A percentile compares a stretch with the other conserved stretches of the same genome.
phyloP scores from a whole-genome alignment of 1,140 invertebrate species.

The Leptinotarsa undecemlineata region DNA sequence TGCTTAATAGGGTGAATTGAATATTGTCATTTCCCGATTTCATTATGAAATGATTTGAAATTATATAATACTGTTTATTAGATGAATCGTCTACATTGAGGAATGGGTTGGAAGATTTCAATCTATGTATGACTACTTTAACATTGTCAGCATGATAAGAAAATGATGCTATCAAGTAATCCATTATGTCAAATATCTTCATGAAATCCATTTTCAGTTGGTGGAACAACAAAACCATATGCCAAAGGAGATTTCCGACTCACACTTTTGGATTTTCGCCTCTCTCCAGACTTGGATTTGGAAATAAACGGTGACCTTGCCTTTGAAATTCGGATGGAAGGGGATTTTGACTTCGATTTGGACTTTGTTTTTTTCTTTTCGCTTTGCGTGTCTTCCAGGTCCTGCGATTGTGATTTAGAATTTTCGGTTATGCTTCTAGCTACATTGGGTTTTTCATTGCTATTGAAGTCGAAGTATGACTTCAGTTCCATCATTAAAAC shows the following conservation, averaged over 20 bases:
- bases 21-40: too few relatives aligned
- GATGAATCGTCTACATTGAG: not conserved
- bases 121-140: not conserved
- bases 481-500: constrained; percentile 57
- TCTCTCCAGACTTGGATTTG: constrained; percentile 3
- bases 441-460: constrained; percentile 66
- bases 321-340: not conserved
- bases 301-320: constrained; percentile 15
- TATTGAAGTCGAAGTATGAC: constrained; percentile 76
- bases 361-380: not conserved
- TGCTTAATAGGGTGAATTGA: too few relatives aligned
- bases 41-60: too few relatives aligned
- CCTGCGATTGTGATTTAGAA: not conserved
- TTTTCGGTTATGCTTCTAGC: not conserved
- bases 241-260: not conserved
- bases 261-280: not conserved
- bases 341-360: constrained; percentile 12
- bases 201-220: not conserved
- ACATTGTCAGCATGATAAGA: too few relatives aligned
- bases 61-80: too few relatives aligned
- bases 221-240: constrained; percentile 13
- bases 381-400: too few relatives aligned
- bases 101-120: constrained; percentile 1
- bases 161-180: too few relatives aligned
- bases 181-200: not conserved